phyloP scores from a whole-genome alignment of 2,113 vertebrate species.

The Pteronura brasiliensis region DNA sequence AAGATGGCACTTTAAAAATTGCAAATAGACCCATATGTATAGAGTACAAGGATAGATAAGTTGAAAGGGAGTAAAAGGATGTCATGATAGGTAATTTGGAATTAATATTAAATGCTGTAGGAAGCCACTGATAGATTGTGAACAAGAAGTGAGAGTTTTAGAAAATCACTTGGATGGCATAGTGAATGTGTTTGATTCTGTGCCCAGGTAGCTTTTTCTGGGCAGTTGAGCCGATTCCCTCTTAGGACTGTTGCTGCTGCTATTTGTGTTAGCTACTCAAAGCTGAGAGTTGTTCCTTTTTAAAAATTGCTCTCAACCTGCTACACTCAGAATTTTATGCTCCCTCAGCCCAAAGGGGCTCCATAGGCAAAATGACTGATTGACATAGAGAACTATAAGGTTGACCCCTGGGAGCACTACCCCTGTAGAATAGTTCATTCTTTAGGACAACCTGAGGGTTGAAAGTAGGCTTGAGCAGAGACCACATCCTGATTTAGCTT shows the following conservation, averaged over 20 bases:
- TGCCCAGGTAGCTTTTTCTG: neutral
- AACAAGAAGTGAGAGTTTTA: neutral
- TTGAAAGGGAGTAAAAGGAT: neutral
- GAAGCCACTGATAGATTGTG: neutral
- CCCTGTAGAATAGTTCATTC: neutral
- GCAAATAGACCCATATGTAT: neutral
- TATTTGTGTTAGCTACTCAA: neutral
- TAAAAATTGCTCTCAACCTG: neutral
- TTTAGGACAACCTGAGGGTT: neutral
- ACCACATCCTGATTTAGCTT: neutral
- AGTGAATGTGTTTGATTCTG: neutral
- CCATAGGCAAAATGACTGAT: neutral
- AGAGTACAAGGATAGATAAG: neutral
- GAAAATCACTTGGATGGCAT: neutral
- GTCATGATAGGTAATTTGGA: neutral
- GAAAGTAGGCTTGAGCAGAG: neutral
- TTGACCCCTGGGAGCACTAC: accelerated
- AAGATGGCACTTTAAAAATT: neutral
- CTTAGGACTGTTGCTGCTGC: neutral
- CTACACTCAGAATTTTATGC: neutral
- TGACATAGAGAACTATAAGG: neutral
- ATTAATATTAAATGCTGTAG: neutral
- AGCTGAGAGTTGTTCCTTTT: neutral
- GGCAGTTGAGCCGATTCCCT: neutral
- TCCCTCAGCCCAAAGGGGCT: neutral